Evolutionary conservation across 2,888 invertebrate species (phyloP).

Genomic region (Aphelenchoides bicaudatus): DNA sequence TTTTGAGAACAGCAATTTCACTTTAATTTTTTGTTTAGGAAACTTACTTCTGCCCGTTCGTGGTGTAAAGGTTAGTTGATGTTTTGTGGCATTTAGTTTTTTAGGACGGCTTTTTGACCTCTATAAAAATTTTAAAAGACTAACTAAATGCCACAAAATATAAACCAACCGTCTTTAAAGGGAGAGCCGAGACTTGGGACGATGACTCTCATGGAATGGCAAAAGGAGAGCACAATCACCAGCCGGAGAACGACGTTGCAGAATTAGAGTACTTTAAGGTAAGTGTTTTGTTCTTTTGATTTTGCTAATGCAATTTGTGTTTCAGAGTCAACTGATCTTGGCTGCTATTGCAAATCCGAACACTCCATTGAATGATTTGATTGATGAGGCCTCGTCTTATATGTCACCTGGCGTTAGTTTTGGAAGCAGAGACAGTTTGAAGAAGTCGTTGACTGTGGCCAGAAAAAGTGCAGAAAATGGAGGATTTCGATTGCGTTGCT

Average conservation of each 20-base stretch:
- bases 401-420: slow-evolving; percentile 43
- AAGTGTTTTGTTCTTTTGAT: slow-evolving; percentile 4
- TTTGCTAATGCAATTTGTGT: background rate
- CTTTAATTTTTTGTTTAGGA: too few species aligned
- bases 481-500: slow-evolving; percentile 45
- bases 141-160: too few species aligned
- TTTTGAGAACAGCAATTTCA: too few species aligned
- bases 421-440: slow-evolving; percentile 52
- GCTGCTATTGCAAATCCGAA: slow-evolving; percentile 40
- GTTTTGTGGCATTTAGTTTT: too few species aligned
- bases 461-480: slow-evolving; percentile 51
- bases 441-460: slow-evolving; percentile 55
- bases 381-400: slow-evolving; percentile 37
- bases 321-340: slow-evolving; percentile 42
- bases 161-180: too few species aligned
- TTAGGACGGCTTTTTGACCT: background rate
- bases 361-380: slow-evolving; percentile 37
- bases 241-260: slow-evolving; percentile 55
- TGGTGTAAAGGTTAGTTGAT: slow-evolving; percentile 43
- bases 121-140: background rate
- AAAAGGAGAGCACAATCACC: slow-evolving; percentile 57
- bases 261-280: slow-evolving; percentile 60
- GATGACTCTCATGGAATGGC: slow-evolving; percentile 53
- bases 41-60: slow-evolving; percentile 45
- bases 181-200: slow-evolving; percentile 57